Evolutionary conservation across 2,888 invertebrate species (phyloP).

Genomic region (Lacanobia wlatinum): DNA sequence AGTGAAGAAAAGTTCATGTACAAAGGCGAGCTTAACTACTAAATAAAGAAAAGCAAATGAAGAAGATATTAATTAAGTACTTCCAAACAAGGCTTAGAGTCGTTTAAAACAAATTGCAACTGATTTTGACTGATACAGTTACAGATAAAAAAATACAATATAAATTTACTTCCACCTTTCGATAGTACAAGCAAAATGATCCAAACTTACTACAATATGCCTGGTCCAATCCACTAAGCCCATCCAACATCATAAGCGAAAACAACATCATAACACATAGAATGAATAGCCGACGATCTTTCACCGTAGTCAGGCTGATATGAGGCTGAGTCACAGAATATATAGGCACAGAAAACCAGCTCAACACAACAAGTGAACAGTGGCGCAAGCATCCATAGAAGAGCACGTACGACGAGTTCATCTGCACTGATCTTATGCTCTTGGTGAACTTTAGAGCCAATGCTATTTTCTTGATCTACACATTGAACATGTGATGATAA

Average conservation of each 20-base stretch:
- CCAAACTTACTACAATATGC: constrained; percentile 11
- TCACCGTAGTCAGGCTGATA: constrained; percentile 55
- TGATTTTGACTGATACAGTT: background rate
- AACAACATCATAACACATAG: constrained; percentile 60
- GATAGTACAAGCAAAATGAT: constrained; percentile 13
- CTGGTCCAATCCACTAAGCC: constrained; percentile 17
- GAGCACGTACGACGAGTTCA: background rate
- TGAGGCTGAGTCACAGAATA: constrained; percentile 25
- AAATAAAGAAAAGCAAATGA: background rate
- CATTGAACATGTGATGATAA: background rate
- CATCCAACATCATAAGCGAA: constrained; percentile 47
- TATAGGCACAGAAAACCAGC: background rate
- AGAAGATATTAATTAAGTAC: background rate
- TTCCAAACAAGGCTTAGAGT: background rate
- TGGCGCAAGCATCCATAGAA: background rate
- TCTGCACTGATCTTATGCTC: background rate
- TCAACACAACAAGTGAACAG: background rate
- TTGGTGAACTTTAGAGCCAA: background rate
- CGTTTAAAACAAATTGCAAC: background rate
- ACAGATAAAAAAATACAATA: background rate
- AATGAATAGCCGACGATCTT: constrained; percentile 61
- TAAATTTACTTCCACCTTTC: background rate
- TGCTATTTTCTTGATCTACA: background rate
- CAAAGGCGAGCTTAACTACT: too few relatives aligned
- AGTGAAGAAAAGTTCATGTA: too few relatives aligned